Base-by-base conservation (phyloP, 2,888 invertebrate species). In the Helicoverpa assulta region DNA sequence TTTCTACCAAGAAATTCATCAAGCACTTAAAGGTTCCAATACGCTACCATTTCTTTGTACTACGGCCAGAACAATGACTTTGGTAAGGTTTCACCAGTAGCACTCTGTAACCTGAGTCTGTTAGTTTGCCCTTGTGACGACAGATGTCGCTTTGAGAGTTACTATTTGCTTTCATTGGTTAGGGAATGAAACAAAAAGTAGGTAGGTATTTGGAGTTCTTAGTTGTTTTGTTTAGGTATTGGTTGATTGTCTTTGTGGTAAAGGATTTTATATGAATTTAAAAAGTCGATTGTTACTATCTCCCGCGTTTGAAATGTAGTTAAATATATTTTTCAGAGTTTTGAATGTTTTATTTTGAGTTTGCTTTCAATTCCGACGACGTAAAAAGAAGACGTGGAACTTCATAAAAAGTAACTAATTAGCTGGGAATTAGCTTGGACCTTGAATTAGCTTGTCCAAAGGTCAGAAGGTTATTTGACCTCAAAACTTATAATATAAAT, bases 81-180 rank as follows among this genome's bases (percentile, higher is more conserved):
- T 8, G 37, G 53, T 37, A 58, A 63, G 10, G 57, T 53, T 57
- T 53, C 7, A 21, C 18, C 14, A 1, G 29, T 18, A 54, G 6
- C 2, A 58, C 43, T 78, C 50, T 57, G 14, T 51, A 33, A 21
- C 10, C 14, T 53, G 57, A 33, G 19, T 58, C 19, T 51, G 21
- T 64, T 51, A 56, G 33, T 50, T 57, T 51, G 8, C 7, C 26
- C 43, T 70, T 71, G 16, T 76, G 6, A 10, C 5, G 19, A 55
- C 33, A 40, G 54, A 71, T 63, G 77, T 59, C 55, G 43, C 55
- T 43, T 66, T 59, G 51, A 40, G 29, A 26, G 21, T 19, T 37
- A 59, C 47, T 10, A 40, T 57, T 75, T 58, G 53, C 57, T 53
- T 52, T 63, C 3, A 10, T 52, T 37, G 18, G 7, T 12, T 51